These are phyloP conservation scores for Brachystomella parvula DNA, from an alignment of 1,140 invertebrate genomes.

Conservation along the genomic window DNA sequence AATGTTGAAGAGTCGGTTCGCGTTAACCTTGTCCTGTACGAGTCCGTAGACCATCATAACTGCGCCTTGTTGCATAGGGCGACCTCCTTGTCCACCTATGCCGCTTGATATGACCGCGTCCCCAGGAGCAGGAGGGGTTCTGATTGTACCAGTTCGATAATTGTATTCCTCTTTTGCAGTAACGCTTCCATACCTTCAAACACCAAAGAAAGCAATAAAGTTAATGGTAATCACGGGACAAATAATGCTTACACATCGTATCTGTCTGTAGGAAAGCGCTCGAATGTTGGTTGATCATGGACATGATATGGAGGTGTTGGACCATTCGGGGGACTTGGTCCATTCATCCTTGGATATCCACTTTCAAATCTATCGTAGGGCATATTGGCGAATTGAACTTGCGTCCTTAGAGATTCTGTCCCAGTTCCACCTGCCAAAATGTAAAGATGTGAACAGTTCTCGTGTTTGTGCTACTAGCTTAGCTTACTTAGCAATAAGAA, in stretches of 20 bases:
- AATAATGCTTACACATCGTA: not conserved
- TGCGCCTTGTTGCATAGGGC: slow-evolving; percentile 59
- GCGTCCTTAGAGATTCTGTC: slow-evolving; percentile 29
- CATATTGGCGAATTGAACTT: slow-evolving; percentile 31
- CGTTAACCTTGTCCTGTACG: slow-evolving; percentile 84
- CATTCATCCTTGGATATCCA: slow-evolving; percentile 36
- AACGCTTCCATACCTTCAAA: slow-evolving; percentile 30
- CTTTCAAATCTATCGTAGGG: slow-evolving; percentile 37
- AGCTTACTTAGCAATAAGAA: no score
- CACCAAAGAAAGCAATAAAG: not conserved
- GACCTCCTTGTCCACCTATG: slow-evolving; percentile 29
- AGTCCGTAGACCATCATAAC: slow-evolving; percentile 98
- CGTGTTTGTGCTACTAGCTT: no score
- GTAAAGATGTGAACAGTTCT: no score
- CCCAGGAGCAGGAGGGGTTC: slow-evolving; percentile 42
- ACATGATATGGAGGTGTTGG: slow-evolving; percentile 18
- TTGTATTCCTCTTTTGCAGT: slow-evolving; percentile 29
- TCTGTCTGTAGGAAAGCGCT: slow-evolving; percentile 36
- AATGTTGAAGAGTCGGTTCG: slow-evolving; percentile 95
- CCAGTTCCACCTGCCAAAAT: slow-evolving; percentile 27
- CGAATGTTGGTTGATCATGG: slow-evolving; percentile 32
- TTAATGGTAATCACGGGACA: not conserved
- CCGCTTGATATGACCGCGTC: slow-evolving; percentile 39
- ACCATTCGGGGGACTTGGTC: slow-evolving; percentile 28
- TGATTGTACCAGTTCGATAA: slow-evolving; percentile 32